Evolutionary conservation across 1,140 invertebrate genomes (phyloP).

Genomic region (Calephelis nemesis): DNA sequence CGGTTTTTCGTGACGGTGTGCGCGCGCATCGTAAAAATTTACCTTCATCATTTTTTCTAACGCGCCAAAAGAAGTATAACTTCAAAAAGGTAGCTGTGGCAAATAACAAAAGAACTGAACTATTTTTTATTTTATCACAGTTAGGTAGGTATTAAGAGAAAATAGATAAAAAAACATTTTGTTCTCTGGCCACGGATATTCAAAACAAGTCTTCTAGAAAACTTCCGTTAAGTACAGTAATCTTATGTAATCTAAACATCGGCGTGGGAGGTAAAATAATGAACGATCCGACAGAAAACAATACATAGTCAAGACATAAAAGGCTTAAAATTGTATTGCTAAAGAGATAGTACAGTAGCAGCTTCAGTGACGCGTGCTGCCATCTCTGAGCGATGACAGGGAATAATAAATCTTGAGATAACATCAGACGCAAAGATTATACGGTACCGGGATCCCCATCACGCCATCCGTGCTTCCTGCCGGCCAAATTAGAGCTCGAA

Average conservation of each 20-base stretch:
- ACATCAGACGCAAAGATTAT: slow-evolving; percentile 76
- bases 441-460: slow-evolving; percentile 67
- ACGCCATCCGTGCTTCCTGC: slow-evolving; percentile 75
- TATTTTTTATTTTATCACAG: too few relatives aligned
- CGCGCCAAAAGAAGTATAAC: too few relatives aligned
- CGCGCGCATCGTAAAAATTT: too few relatives aligned
- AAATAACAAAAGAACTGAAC: too few relatives aligned
- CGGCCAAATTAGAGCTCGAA: slow-evolving; percentile 67
- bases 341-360: slow-evolving; percentile 55
- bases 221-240: too few relatives aligned
- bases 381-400: slow-evolving; percentile 73
- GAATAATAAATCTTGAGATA: slow-evolving; percentile 76
- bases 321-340: slow-evolving; percentile 2
- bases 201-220: too few relatives aligned
- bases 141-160: too few relatives aligned
- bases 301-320: slow-evolving; percentile 5
- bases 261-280: slow-evolving; percentile 20
- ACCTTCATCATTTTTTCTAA: too few relatives aligned
- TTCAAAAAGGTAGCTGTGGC: too few relatives aligned
- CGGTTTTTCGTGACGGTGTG: too few relatives aligned
- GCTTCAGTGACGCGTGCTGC: slow-evolving; percentile 69
- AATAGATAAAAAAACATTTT: too few relatives aligned
- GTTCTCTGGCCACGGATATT: too few relatives aligned
- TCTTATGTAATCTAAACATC: not conserved
- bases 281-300: slow-evolving; percentile 9